Base-by-base conservation (phyloP, 1,140 invertebrate species). In the Yoshiicerus persimilis region DNA sequence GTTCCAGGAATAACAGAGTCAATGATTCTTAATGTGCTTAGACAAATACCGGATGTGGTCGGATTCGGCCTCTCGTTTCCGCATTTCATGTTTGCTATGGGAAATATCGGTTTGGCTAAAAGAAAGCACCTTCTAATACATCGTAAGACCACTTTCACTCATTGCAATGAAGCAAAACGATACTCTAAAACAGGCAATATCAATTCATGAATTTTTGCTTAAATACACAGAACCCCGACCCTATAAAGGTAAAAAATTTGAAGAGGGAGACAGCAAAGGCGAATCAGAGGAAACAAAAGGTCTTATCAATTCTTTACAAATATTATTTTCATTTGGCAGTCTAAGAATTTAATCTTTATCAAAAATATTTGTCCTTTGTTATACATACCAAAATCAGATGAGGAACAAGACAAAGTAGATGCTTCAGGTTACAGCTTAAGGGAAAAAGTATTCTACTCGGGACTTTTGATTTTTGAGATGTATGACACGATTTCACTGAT, bases 381-480 rank as follows among this genome's bases (percentile, higher is more conserved):
- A 2, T 32, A 25, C 0, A 20, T 16, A 32, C 70, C 16, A 30
- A 27, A 32, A n/a, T n/a, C n/a, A 9, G 27, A 23, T 2, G 39
- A 20, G 5, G 23, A 30, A 56, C 16, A 16, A 13, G 16, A 87
- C 5, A 56, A 11, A 47, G 5, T 9, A 20, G 80, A 80, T 27
- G 47, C 39, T 27, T 77, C 56, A 9, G 75, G 86, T 9, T 87
- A 86, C 16, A 41, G 27, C 9, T 16, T 34, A 10, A n/a, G 80
- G 2, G 87, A 88, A 34, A 85, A 90, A 70, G 36, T 90, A 20
- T 90, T 90, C 30, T 90, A 75, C 47, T 88, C 89, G 13, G 89
- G 87, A 27, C 86, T 90, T 16, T 80, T 90, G 27, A 86, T 88
- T 20, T 87, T 88, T 83, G 86, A 90, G 75, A 88, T 90, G 89